Conservation (phyloP, 2,113 vertebrate species). For the Lampris megalopsis region DNA sequence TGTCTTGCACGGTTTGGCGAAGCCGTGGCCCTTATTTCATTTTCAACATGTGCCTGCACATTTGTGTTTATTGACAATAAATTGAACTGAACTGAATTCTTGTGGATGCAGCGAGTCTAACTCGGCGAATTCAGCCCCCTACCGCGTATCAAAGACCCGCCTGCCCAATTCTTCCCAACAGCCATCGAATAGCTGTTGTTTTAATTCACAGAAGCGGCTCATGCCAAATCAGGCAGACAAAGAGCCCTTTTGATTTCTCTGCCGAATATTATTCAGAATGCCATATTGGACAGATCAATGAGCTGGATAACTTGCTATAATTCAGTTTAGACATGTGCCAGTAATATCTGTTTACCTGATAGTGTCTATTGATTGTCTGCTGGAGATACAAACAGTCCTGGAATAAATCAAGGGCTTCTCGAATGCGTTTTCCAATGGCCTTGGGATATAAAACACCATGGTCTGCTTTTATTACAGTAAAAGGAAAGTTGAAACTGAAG, state of each 20-base stretch:
- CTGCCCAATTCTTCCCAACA: too few relatives aligned
- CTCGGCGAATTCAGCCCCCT: too few relatives aligned
- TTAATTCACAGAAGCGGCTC: neutral
- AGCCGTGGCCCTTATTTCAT: too few relatives aligned
- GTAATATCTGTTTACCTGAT: constrained; percentile 64
- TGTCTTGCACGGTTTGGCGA: too few relatives aligned
- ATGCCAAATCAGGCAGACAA: neutral
- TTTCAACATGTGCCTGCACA: too few relatives aligned
- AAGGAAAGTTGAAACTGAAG: constrained; percentile 51
- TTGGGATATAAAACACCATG: constrained; percentile 45
- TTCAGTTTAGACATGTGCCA: constrained; percentile 61
- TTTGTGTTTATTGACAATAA: too few relatives aligned
- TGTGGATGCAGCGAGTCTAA: too few relatives aligned
- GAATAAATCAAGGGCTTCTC: constrained; percentile 53
- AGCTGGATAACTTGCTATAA: constrained; percentile 27
- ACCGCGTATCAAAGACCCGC: too few relatives aligned
- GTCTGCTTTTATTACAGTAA: constrained; percentile 59
- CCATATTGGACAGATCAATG: constrained; percentile 44
- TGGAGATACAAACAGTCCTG: constrained; percentile 40
- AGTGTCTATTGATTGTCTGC: constrained; percentile 62
- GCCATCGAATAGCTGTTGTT: neutral
- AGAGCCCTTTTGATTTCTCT: constrained; percentile 17
- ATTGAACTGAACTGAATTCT: too few relatives aligned
- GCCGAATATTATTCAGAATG: constrained; percentile 36
- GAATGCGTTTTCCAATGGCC: constrained; percentile 37